Conservation (phyloP, 2,888 invertebrate species). For the Limnephilus marmoratus region DNA sequence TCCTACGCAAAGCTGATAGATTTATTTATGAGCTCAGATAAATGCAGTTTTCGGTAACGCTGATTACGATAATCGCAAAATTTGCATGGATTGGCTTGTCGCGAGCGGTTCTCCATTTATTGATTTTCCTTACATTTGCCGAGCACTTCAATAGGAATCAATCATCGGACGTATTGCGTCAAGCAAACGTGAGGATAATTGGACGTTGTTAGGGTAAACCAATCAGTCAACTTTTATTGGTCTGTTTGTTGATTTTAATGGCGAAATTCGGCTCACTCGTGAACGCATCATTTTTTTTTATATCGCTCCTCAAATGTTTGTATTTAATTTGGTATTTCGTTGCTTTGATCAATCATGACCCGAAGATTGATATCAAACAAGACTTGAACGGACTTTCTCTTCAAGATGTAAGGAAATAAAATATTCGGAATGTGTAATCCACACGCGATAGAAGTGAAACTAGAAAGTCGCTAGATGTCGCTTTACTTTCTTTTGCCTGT, state of each 20-base stretch:
- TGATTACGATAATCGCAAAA: not conserved
- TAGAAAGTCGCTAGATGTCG: too few relatives aligned
- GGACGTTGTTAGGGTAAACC: slow-evolving; percentile 24
- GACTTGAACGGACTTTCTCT: not conserved
- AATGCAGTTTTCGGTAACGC: not conserved
- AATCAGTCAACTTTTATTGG: not conserved
- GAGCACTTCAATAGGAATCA: slow-evolving; percentile 44
- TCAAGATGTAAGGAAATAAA: not conserved
- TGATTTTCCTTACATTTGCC: slow-evolving; percentile 35
- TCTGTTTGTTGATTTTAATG: not conserved
- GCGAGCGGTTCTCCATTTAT: slow-evolving; percentile 3
- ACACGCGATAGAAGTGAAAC: too few relatives aligned
- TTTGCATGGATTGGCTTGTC: slow-evolving; percentile 12
- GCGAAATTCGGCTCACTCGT: not conserved
- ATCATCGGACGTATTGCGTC: not conserved
- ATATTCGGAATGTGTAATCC: too few relatives aligned
- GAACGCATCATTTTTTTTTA: not conserved
- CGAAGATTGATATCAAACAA: not conserved
- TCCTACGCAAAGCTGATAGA: not conserved
- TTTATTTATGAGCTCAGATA: not conserved
- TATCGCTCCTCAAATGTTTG: not conserved
- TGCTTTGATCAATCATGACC: not conserved
- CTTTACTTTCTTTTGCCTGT: too few relatives aligned
- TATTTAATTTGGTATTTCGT: not conserved
- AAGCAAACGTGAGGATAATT: slow-evolving; percentile 11